Evolutionary conservation across 2,797 vertebrate genomes (phyloP).

Genomic region (Danio albolineatus): DNA sequence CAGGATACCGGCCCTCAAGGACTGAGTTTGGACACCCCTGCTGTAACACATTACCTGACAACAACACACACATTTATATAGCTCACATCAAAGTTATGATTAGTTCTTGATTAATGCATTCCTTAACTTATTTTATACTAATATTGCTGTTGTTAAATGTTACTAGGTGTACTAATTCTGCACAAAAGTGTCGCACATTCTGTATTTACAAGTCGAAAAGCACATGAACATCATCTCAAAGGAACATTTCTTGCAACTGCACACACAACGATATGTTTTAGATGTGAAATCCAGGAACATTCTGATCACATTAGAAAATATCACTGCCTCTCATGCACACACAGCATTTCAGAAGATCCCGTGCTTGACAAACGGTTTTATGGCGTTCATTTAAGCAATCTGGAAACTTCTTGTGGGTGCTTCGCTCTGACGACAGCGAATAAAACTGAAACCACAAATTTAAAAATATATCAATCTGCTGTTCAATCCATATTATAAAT

Average conservation of each 20-base stretch:
- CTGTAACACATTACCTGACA: too few relatives aligned
- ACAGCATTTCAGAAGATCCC: background rate
- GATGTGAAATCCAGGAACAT: conserved; percentile 11
- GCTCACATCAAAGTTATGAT: too few relatives aligned
- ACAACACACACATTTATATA: too few relatives aligned
- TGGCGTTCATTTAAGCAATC: background rate
- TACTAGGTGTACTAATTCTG: too few relatives aligned
- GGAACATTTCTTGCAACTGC: background rate
- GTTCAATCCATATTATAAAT: conserved; percentile 21
- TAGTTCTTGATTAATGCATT: too few relatives aligned
- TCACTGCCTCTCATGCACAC: background rate
- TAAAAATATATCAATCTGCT: background rate
- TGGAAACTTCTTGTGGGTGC: conserved; percentile 17
- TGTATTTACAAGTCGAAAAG: too few relatives aligned
- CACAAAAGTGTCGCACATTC: too few relatives aligned
- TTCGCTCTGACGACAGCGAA: background rate
- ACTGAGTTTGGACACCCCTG: too few relatives aligned
- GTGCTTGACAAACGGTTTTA: background rate
- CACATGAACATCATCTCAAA: background rate
- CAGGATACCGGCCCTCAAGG: too few relatives aligned
- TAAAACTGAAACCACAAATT: background rate
- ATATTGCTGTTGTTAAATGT: too few relatives aligned
- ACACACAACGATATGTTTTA: background rate
- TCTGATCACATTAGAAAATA: conserved; percentile 18
- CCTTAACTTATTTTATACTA: too few relatives aligned